These are phyloP conservation scores for Tupaia chinensis DNA, from an alignment of 2,113 vertebrate species.

Conservation along the genomic window DNA sequence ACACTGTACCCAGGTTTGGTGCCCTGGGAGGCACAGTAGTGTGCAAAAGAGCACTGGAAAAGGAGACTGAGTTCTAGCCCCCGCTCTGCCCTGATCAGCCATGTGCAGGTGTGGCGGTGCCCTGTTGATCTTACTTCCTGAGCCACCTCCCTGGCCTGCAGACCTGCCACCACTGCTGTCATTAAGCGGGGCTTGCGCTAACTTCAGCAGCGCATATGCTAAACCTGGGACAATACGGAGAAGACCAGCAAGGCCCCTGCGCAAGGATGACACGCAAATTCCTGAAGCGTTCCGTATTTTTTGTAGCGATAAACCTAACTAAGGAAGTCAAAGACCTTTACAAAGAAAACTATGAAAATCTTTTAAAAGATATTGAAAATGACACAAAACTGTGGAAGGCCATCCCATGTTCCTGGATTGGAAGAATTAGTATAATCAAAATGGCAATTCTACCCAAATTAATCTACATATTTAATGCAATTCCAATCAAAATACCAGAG, in stretches of 20 bases:
- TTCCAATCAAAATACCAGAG: too few relatives aligned
- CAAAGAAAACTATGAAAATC: too few relatives aligned
- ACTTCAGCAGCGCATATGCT: background rate
- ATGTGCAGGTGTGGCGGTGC: accelerated
- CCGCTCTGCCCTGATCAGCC: background rate
- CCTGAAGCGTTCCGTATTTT: background rate
- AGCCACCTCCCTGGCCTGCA: background rate
- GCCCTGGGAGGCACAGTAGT: background rate
- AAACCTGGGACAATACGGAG: background rate
- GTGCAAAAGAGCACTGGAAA: background rate
- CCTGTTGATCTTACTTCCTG: background rate
- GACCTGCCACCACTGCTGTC: background rate
- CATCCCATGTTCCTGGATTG: too few relatives aligned
- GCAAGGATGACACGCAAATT: background rate
- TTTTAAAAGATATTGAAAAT: too few relatives aligned
- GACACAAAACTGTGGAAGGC: too few relatives aligned
- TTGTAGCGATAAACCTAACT: too few relatives aligned
- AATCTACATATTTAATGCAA: too few relatives aligned
- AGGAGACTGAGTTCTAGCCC: background rate
- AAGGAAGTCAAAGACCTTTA: too few relatives aligned
- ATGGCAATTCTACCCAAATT: too few relatives aligned
- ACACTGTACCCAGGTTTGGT: background rate
- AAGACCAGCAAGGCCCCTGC: background rate
- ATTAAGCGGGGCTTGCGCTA: too few relatives aligned
- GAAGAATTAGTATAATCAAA: too few relatives aligned